phyloP scores from a whole-genome alignment of 2,888 invertebrate species.

The Agonopterix alstromeriana region DNA sequence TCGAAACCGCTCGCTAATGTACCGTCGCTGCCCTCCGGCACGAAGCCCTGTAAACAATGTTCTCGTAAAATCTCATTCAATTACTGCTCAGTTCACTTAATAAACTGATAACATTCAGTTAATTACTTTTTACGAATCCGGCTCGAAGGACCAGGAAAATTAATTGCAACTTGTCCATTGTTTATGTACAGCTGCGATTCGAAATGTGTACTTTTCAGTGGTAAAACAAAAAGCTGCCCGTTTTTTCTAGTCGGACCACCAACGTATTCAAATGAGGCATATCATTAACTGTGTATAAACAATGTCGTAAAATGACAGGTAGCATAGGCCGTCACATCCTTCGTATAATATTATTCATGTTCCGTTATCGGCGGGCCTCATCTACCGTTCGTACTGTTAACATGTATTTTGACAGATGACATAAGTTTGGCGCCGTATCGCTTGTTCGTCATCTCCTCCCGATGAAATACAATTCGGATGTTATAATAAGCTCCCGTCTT shows the following conservation, averaged over 20 bases:
- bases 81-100: constrained; percentile 44
- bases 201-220: not conserved
- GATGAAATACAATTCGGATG: constrained; percentile 70
- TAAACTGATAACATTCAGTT: constrained; percentile 52
- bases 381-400: constrained; percentile 61
- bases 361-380: constrained; percentile 37
- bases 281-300: constrained; percentile 66
- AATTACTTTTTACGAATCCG: constrained; percentile 29
- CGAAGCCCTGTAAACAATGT: constrained; percentile 70
- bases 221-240: not conserved
- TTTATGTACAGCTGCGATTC: not conserved
- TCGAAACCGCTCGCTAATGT: constrained; percentile 66
- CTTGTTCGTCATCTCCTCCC: constrained; percentile 50
- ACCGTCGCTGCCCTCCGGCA: constrained; percentile 60
- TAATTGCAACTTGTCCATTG: constrained; percentile 2
- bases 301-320: constrained; percentile 71
- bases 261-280: constrained; percentile 65
- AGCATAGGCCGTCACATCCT: constrained; percentile 56
- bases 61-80: constrained; percentile 71
- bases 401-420: constrained; percentile 77
- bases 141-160: constrained; percentile 7
- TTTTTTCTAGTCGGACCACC: constrained; percentile 59
- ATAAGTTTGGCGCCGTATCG: constrained; percentile 71
- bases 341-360: constrained; percentile 54
- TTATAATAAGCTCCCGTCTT: constrained; percentile 74